Evolutionary conservation across 2,797 vertebrate species (phyloP).

Genomic region (Enteromius unitaeniatus): DNA sequence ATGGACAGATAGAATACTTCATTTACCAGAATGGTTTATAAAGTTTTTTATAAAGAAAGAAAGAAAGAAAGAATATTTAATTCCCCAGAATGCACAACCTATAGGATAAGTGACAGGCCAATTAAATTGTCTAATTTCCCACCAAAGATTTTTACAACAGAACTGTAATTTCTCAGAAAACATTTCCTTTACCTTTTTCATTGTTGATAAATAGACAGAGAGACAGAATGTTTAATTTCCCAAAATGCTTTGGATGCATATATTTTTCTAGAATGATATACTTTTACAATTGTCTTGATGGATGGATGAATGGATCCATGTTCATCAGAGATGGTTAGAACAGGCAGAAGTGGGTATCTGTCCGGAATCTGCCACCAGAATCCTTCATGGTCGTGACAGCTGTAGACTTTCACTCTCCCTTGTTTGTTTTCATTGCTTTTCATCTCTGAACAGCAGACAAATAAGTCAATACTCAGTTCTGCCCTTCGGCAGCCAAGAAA

Average conservation of each 20-base stretch:
- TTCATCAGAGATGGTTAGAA: conserved; percentile 7
- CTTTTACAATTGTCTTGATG: not conserved
- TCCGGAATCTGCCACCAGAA: conserved; percentile 36
- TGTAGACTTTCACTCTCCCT: conserved; percentile 40
- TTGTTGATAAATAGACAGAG: not conserved
- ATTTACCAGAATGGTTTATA: not conserved
- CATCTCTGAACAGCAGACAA: conserved; percentile 43
- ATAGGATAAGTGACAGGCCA: not conserved
- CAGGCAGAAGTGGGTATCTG: conserved; percentile 12
- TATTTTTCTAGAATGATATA: not conserved
- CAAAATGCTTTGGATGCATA: not conserved
- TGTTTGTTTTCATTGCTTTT: conserved; percentile 48
- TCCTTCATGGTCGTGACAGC: conserved; percentile 16
- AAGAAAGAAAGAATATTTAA: too few species aligned
- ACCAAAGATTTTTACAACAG: too few species aligned
- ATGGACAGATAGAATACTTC: not conserved
- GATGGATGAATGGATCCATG: not conserved
- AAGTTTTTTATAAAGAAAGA: too few species aligned
- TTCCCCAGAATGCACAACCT: not conserved
- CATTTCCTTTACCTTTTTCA: not conserved
- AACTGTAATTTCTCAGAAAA: not conserved
- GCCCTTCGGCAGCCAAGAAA: conserved; percentile 47
- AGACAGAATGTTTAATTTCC: not conserved
- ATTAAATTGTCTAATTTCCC: too few species aligned
- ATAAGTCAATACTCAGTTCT: conserved; percentile 45